Conservation (phyloP, 2,888 invertebrate species). For the Melolontha melolontha region DNA sequence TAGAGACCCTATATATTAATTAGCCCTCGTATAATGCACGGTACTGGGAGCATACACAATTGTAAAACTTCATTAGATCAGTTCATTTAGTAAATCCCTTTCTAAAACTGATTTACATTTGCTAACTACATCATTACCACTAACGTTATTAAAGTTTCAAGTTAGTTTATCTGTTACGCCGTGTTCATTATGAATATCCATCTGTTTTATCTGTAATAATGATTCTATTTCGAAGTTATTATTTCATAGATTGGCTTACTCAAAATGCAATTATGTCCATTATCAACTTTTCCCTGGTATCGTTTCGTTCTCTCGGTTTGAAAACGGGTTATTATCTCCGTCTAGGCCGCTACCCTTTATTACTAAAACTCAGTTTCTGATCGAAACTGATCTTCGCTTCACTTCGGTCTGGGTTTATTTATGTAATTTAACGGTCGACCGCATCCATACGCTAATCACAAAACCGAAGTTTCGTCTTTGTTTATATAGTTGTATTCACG, state of each 20-base stretch:
- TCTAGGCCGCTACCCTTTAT: slow-evolving; percentile 27
- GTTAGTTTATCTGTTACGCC: no score
- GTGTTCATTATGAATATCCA: slow-evolving; percentile 9
- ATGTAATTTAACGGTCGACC: slow-evolving; percentile 35
- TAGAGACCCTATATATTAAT: no score
- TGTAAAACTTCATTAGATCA: no score
- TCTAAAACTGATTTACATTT: no score
- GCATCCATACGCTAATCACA: slow-evolving; percentile 34
- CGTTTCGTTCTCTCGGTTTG: slow-evolving; percentile 19
- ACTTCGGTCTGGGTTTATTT: slow-evolving; percentile 31
- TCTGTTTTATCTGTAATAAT: slow-evolving; percentile 17
- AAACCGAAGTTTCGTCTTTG: slow-evolving; percentile 17
- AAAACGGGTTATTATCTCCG: slow-evolving; percentile 34
- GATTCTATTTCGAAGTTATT: slow-evolving; percentile 14
- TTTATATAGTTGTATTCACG: slow-evolving; percentile 28
- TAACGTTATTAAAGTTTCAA: no score
- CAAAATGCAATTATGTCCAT: slow-evolving; percentile 32
- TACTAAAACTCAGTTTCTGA: slow-evolving; percentile 30
- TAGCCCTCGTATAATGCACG: no score
- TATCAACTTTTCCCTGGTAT: slow-evolving; percentile 25
- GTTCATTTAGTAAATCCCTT: no score
- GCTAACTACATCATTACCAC: no score
- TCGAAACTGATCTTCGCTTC: slow-evolving; percentile 27
- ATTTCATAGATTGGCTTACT: slow-evolving; percentile 26
- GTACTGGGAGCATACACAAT: no score